Conservation (phyloP, 1,140 invertebrate genomes). For the Ruditapes philippinarum region DNA sequence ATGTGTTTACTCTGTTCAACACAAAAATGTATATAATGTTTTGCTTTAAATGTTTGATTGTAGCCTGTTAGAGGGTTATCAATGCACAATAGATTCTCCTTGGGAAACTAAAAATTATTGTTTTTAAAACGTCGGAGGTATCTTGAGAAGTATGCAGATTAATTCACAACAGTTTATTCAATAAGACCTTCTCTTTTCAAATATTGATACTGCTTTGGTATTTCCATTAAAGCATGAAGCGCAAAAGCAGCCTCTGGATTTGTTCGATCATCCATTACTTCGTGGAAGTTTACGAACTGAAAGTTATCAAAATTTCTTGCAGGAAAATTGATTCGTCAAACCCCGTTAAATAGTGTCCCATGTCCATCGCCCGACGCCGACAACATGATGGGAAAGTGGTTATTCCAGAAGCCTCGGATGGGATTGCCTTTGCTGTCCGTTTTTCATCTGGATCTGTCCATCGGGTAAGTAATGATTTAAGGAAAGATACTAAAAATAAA, state of each 20-base stretch:
- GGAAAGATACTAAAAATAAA: conserved; percentile 87
- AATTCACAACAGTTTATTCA: too few species aligned
- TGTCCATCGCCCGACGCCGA: conserved; percentile 88
- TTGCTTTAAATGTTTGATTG: too few species aligned
- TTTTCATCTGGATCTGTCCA: conserved; percentile 87
- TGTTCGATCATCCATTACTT: conserved; percentile 70
- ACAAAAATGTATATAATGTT: too few species aligned
- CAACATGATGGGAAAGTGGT: conserved; percentile 88
- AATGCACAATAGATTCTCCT: too few species aligned
- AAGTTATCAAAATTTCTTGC: conserved; percentile 88
- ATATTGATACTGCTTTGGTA: conserved; percentile 87
- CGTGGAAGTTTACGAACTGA: conserved; percentile 88
- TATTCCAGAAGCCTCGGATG: conserved; percentile 87
- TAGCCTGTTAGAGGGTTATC: too few species aligned
- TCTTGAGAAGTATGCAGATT: too few species aligned
- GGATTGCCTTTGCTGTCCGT: conserved; percentile 86
- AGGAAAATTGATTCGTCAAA: conserved; percentile 88
- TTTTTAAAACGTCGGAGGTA: too few species aligned
- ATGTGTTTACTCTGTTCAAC: too few species aligned
- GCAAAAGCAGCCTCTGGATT: conserved; percentile 86
- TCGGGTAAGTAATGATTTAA: conserved; percentile 87
- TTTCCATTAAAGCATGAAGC: conserved; percentile 87
- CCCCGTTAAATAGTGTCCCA: conserved; percentile 87
- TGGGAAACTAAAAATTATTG: too few species aligned
- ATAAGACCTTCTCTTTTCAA: conserved; percentile 86